These are phyloP conservation scores for Trochalopteron elliotii DNA, from an alignment of 2,113 vertebrate genomes.

Conservation along the genomic window DNA sequence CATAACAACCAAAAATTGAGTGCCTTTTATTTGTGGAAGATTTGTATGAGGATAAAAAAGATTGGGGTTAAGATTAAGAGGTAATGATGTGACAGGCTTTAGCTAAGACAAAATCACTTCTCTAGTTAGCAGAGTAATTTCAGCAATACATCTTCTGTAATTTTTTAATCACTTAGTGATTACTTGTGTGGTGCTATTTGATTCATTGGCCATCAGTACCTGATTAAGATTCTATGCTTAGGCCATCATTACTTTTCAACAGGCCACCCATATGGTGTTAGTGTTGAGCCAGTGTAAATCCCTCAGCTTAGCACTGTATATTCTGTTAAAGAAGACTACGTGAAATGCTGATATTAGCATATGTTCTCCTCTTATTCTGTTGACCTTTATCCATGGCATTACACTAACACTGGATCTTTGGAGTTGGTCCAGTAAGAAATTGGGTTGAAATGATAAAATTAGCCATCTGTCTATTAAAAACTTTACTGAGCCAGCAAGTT, in stretches of 20 bases:
- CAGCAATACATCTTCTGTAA: conserved; percentile 75
- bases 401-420: conserved; percentile 69
- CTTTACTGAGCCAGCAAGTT: conserved; percentile 53
- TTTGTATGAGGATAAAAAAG: conserved; percentile 40
- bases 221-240: conserved; percentile 74
- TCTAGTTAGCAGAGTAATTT: conserved; percentile 65
- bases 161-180: conserved; percentile 81
- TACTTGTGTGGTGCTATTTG: conserved; percentile 82
- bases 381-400: conserved; percentile 76
- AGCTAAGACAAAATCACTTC: conserved; percentile 50
- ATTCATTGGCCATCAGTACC: conserved; percentile 77
- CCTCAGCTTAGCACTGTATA: conserved; percentile 83
- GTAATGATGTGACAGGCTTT: conserved; percentile 38
- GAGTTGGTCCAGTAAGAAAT: conserved; percentile 72
- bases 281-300: conserved; percentile 88
- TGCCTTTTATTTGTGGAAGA: background rate
- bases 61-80: conserved; percentile 13
- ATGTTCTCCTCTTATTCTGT: conserved; percentile 73
- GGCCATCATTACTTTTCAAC: conserved; percentile 83
- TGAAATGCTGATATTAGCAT: conserved; percentile 83
- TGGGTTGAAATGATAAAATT: conserved; percentile 80
- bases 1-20: background rate
- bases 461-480: conserved; percentile 80
- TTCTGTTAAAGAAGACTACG: conserved; percentile 80
- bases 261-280: conserved; percentile 92